phyloP scores from a whole-genome alignment of 2,113 vertebrate genomes.

The Actinemys pallida region DNA sequence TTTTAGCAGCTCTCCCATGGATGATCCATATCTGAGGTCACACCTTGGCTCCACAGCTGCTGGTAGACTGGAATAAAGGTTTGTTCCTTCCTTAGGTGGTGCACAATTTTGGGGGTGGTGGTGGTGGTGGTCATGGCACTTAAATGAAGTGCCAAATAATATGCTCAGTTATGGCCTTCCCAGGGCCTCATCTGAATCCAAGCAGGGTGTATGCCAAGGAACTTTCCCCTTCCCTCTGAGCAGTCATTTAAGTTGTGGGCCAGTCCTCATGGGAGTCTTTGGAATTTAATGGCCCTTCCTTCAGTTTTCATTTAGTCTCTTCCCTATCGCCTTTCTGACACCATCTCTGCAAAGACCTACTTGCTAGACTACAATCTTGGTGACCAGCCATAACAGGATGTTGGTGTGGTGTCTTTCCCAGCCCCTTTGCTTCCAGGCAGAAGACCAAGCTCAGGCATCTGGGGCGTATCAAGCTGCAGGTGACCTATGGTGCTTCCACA shows the following conservation, averaged over 20 bases:
- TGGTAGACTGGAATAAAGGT: not conserved
- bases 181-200: not conserved
- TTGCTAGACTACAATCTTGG: rapidly evolving
- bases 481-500: not conserved
- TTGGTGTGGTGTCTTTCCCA: rapidly evolving
- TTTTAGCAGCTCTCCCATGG: not conserved
- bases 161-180: rapidly evolving
- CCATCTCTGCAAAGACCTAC: rapidly evolving
- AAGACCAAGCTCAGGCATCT: not conserved
- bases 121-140: not conserved
- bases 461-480: not conserved
- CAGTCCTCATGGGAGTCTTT: not conserved
- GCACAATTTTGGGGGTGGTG: not conserved
- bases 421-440: rapidly evolving
- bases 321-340: not conserved
- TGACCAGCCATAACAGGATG: rapidly evolving
- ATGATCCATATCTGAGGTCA: not conserved
- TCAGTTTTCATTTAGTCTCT: not conserved
- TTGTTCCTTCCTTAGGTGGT: not conserved
- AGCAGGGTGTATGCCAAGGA: not conserved
- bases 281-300: rapidly evolving
- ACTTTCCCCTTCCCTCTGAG: not conserved
- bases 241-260: rapidly evolving
- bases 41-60: not conserved
- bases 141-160: not conserved